phyloP scores from a whole-genome alignment of 2,113 vertebrate genomes.

The Delphinapterus leucas region DNA sequence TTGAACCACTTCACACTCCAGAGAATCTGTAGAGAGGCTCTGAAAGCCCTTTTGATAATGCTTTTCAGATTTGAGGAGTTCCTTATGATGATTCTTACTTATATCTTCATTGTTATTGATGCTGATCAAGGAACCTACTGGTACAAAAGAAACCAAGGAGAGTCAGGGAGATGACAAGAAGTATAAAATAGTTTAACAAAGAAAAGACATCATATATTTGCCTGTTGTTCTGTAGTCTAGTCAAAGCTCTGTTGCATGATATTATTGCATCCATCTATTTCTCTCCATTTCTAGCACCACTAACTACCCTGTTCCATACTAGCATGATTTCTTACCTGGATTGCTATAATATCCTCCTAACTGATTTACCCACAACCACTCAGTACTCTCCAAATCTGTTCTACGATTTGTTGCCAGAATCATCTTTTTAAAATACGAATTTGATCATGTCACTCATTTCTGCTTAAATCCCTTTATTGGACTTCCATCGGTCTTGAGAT shows the following conservation, averaged over 20 bases:
- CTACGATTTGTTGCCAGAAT: not conserved
- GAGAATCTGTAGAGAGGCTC: not conserved
- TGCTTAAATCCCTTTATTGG: not conserved
- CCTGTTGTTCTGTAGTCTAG: no score
- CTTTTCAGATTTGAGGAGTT: not conserved
- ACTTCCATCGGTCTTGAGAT: not conserved
- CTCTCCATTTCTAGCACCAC: not conserved
- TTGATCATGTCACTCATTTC: not conserved
- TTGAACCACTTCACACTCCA: not conserved
- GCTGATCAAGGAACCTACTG: not conserved
- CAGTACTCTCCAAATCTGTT: not conserved
- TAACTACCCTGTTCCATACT: not conserved
- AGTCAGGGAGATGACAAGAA: not conserved
- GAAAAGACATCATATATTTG: not conserved
- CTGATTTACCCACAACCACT: not conserved
- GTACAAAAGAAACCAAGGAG: not conserved
- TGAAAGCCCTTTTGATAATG: not conserved
- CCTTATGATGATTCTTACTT: not conserved
- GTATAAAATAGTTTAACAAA: not conserved
- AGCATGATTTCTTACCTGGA: not conserved
- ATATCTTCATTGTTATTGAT: not conserved
- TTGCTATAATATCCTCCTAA: not conserved
- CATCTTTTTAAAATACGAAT: not conserved
- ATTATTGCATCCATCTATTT: rapidly evolving
- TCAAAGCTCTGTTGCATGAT: not conserved